These are phyloP conservation scores for Stenurella melanura DNA, from an alignment of 2,888 invertebrate species.

Conservation along the genomic window DNA sequence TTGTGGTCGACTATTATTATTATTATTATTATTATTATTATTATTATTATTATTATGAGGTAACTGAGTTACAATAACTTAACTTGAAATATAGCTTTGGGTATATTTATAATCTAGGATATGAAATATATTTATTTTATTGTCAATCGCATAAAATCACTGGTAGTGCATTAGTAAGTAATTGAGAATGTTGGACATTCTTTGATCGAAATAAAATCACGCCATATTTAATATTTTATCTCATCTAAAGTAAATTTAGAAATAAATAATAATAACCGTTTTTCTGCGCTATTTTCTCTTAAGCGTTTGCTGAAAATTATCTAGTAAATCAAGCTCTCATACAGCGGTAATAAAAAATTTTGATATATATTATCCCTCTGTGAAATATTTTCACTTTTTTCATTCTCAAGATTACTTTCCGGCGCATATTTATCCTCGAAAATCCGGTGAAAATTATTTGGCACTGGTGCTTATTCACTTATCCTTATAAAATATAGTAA, in stretches of 20 bases:
- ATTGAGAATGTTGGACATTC: too few species aligned
- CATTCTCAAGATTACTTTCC: constrained; percentile 24
- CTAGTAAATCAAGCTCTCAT: constrained; percentile 16
- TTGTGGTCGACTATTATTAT: too few species aligned
- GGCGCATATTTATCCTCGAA: constrained; percentile 28
- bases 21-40: too few species aligned
- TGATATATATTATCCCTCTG: constrained; percentile 23
- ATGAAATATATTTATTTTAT: too few species aligned
- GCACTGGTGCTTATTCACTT: constrained; percentile 30
- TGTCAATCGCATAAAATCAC: too few species aligned
- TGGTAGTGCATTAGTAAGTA: too few species aligned
- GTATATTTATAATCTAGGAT: too few species aligned
- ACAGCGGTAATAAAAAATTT: constrained; percentile 4
- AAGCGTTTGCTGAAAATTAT: constrained; percentile 8
- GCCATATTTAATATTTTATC: too few species aligned
- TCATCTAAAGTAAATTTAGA: neutral
- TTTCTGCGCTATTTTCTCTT: neutral
- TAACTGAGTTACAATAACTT: too few species aligned
- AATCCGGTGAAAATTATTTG: constrained; percentile 27
- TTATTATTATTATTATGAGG: too few species aligned
- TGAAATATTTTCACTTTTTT: constrained; percentile 19
- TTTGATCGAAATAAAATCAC: too few species aligned
- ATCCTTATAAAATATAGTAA: constrained; percentile 23
- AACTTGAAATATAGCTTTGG: too few species aligned
- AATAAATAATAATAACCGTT: neutral